Evolutionary conservation across 2,797 vertebrate species (phyloP).

Genomic region (Podargus strigoides): DNA sequence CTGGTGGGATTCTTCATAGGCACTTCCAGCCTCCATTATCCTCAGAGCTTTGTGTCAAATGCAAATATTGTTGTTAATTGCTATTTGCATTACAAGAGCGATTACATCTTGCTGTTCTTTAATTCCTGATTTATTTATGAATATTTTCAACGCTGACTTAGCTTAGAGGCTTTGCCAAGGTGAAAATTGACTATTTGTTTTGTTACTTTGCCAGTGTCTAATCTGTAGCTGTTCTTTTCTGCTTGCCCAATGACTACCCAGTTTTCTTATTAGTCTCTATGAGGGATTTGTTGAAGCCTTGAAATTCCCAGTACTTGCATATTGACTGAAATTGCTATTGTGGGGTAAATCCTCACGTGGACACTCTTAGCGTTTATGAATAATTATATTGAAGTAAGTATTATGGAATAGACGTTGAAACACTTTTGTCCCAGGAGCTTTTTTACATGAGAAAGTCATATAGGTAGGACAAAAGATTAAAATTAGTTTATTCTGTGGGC

Average conservation of each 20-base stretch:
- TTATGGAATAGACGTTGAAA: not conserved
- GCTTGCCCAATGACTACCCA: not conserved
- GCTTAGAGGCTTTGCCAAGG: not conserved
- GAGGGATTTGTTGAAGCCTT: not conserved
- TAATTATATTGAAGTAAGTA: conserved; percentile 27
- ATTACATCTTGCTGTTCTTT: conserved; percentile 35
- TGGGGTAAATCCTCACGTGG: not conserved
- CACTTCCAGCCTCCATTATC: conserved; percentile 21
- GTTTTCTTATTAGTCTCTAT: not conserved
- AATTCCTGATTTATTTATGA: conserved; percentile 51
- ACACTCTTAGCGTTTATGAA: not conserved
- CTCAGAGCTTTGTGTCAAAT: conserved; percentile 36
- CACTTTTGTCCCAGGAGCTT: not conserved
- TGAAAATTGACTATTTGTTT: conserved; percentile 25
- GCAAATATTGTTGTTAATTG: conserved; percentile 48
- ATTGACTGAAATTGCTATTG: not conserved
- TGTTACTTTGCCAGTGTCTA: not conserved
- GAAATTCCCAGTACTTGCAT: too few species aligned
- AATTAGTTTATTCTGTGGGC: conserved; percentile 3
- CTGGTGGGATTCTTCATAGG: not conserved
- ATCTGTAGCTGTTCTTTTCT: not conserved
- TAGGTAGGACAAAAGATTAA: not conserved
- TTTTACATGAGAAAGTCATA: conserved; percentile 8
- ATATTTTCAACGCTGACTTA: conserved; percentile 14
- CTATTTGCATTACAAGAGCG: not conserved